These are phyloP conservation scores for Rhyacichthys aspro DNA, from an alignment of 2,797 vertebrate genomes.

Conservation along the genomic window DNA sequence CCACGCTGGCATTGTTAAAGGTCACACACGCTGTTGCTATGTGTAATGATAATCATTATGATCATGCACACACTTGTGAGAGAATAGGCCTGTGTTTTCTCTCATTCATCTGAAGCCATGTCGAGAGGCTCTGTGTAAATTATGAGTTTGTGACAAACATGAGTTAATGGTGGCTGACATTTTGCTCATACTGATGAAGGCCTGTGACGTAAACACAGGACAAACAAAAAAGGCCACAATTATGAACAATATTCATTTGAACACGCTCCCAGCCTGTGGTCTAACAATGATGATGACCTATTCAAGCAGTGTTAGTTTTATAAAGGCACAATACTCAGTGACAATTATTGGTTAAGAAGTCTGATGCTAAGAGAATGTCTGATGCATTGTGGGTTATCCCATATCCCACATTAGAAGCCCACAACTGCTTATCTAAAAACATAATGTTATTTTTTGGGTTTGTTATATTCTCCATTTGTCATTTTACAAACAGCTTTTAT, in stretches of 20 bases:
- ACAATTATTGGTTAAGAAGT: conserved; percentile 42
- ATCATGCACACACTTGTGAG: conserved; percentile 26
- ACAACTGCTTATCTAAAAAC: no score
- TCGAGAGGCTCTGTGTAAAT: conserved; percentile 28
- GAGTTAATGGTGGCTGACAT: conserved; percentile 62
- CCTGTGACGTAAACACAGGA: conserved; percentile 33
- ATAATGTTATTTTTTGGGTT: no score
- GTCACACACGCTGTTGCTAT: conserved; percentile 46
- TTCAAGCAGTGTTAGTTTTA: conserved; percentile 70
- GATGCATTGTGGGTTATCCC: no score
- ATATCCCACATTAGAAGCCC: no score
- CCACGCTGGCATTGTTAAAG: conserved; percentile 51
- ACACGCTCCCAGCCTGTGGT: conserved; percentile 28
- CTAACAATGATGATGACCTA: conserved; percentile 64
- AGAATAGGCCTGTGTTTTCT: conserved; percentile 21
- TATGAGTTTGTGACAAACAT: conserved; percentile 19
- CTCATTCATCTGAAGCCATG: conserved; percentile 37
- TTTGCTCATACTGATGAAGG: conserved; percentile 51
- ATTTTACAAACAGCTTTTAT: no score
- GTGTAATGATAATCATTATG: conserved; percentile 40
- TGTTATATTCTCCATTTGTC: no score
- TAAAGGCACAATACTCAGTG: conserved; percentile 47
- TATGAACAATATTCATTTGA: conserved; percentile 43
- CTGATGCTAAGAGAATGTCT: conserved; percentile 41
- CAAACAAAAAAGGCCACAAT: conserved; percentile 15